Conservation (phyloP, 2,888 invertebrate species). For the Argyresthia albistria region DNA sequence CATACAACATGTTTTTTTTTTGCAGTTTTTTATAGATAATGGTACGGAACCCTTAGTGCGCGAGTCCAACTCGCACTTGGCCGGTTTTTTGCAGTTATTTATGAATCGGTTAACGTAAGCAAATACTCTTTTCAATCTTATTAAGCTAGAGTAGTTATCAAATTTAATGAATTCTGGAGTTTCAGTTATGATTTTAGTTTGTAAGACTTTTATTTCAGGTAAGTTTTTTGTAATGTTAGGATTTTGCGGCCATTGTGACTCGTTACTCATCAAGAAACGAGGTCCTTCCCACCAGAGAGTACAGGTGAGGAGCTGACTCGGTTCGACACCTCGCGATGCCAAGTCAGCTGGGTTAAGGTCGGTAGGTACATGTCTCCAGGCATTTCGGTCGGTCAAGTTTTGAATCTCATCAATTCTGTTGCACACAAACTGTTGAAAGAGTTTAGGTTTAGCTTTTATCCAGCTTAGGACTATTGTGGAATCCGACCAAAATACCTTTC, state of each 20-base stretch:
- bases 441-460: slow-evolving; percentile 1
- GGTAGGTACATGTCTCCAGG: slow-evolving; percentile 3
- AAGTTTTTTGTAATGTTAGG: background rate
- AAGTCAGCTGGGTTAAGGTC: slow-evolving; percentile 4
- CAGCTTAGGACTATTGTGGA: slow-evolving; percentile 3
- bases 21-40: no score
- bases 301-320: background rate
- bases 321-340: slow-evolving; percentile 3
- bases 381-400: background rate
- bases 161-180: background rate
- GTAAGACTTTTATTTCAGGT: background rate
- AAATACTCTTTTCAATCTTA: background rate
- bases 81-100: background rate
- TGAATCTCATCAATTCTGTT: slow-evolving; percentile 1
- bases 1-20: no score
- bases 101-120: background rate
- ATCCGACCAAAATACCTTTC: slow-evolving; percentile 2
- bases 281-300: background rate
- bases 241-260: background rate
- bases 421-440: background rate
- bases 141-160: background rate
- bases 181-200: no score
- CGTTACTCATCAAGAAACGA: background rate
- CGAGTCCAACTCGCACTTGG: no score
- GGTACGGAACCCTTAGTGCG: no score